Percentiles rank a stretch among this genome's conserved stretches.
These are phyloP conservation scores for Scaptomyza pallida DNA, from an alignment of 1,140 invertebrate genomes.

Conservation along the genomic window DNA sequence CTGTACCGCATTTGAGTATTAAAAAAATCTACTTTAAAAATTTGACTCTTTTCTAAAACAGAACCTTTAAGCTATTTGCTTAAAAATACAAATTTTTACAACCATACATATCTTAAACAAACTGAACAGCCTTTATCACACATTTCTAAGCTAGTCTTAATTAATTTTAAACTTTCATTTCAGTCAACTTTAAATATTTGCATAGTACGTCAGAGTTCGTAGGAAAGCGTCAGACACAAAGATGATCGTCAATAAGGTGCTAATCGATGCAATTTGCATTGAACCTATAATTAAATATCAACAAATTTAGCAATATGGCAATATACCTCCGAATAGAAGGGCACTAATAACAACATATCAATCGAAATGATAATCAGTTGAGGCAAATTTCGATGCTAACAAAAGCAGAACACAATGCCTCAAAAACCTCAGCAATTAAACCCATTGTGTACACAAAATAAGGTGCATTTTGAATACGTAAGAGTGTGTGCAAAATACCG, in stretches of 20 bases:
- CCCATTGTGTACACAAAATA: constrained; percentile 39
- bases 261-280: constrained; percentile 36
- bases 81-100: too few relatives aligned
- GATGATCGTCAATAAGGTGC: constrained; percentile 11
- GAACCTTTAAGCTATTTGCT: too few relatives aligned
- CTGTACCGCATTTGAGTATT: too few relatives aligned
- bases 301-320: constrained; percentile 61
- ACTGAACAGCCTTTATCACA: too few relatives aligned
- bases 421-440: constrained; percentile 66
- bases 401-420: constrained; percentile 30
- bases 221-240: neutral
- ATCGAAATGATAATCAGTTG: constrained; percentile 54
- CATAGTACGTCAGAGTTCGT: neutral
- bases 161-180: neutral
- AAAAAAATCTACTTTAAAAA: too few relatives aligned
- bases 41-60: too few relatives aligned
- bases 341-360: constrained; percentile 70
- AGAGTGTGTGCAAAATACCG: constrained; percentile 39
- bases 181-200: neutral
- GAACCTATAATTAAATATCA: constrained; percentile 50
- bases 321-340: constrained; percentile 40
- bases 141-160: neutral
- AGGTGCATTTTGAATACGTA: constrained; percentile 20
- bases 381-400: constrained; percentile 40
- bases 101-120: too few relatives aligned